Evolutionary conservation across 2,888 invertebrate genomes (phyloP).

Genomic region (Protula sp.): DNA sequence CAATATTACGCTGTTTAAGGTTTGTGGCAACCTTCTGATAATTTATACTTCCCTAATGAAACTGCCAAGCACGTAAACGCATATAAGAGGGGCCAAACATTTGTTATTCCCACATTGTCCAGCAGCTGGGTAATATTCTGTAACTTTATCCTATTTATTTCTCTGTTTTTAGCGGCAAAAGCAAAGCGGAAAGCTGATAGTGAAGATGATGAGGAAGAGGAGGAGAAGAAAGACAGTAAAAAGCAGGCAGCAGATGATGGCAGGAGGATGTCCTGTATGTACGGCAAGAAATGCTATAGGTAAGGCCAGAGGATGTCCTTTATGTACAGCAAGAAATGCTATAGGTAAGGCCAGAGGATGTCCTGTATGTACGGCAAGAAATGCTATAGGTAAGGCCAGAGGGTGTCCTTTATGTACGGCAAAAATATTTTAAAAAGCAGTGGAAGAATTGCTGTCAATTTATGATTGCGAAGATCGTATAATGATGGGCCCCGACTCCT

Average conservation of each 20-base stretch:
- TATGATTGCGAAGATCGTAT: not conserved
- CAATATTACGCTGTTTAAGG: too few relatives aligned
- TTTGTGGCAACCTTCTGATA: too few relatives aligned
- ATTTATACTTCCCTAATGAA: too few relatives aligned
- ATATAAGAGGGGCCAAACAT: too few relatives aligned
- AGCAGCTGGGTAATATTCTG: too few relatives aligned
- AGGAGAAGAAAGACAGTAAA: constrained; percentile 10
- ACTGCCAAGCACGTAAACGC: too few relatives aligned
- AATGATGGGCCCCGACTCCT: not conserved
- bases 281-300: constrained; percentile 46
- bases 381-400: constrained; percentile 36
- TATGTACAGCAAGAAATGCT: constrained; percentile 42
- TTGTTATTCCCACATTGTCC: too few relatives aligned
- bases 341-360: constrained; percentile 31
- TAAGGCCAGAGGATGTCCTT: constrained; percentile 24
- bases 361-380: constrained; percentile 38
- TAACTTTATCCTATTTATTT: too few relatives aligned
- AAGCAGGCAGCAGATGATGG: constrained; percentile 4
- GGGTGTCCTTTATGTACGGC: constrained; percentile 33
- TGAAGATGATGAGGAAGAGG: constrained; percentile 15
- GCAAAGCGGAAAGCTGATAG: constrained; percentile 11
- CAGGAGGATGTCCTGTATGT: constrained; percentile 28
- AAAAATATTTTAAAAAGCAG: constrained; percentile 25
- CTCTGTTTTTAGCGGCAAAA: too few relatives aligned
- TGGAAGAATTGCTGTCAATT: constrained; percentile 3